Conservation (phyloP, 2,113 vertebrate genomes). For the Corydoras sp. region DNA sequence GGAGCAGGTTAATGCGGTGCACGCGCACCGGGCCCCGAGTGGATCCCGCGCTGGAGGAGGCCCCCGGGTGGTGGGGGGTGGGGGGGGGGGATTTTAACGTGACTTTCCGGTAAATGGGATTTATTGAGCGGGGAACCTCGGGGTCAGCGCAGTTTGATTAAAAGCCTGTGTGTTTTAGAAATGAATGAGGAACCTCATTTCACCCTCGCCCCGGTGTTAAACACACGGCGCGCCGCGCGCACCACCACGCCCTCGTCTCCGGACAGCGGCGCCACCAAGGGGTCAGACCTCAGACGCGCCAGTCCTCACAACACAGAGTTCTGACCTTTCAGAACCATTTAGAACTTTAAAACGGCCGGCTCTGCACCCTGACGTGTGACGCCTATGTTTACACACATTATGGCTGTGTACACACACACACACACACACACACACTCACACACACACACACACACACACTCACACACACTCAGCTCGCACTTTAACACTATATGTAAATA, state of each 20-base stretch:
- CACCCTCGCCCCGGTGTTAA: slow-evolving; percentile 24
- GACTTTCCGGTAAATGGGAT: slow-evolving; percentile 7
- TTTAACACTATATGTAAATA: too few relatives aligned
- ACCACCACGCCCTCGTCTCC: neutral
- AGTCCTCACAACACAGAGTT: too few relatives aligned
- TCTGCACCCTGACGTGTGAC: too few relatives aligned
- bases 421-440: neutral
- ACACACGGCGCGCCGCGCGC: neutral
- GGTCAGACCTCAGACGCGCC: too few relatives aligned
- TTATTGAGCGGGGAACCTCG: slow-evolving; percentile 1
- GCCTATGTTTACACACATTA: neutral
- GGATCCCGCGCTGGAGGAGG: neutral
- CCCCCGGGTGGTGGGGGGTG: neutral
- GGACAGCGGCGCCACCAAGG: neutral
- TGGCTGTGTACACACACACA: neutral
- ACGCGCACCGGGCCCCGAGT: neutral
- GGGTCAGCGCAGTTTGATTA: slow-evolving; percentile 18
- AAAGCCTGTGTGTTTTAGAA: slow-evolving; percentile 13
- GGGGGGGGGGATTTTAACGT: neutral
- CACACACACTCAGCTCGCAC: neutral
- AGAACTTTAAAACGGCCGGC: too few relatives aligned
- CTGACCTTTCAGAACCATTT: too few relatives aligned
- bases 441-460: neutral
- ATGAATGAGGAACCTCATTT: slow-evolving; percentile 29
- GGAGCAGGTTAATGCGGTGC: slow-evolving; percentile 26